These are phyloP conservation scores for Apteryx mantelli DNA, from an alignment of 2,113 vertebrate species.

Conservation along the genomic window DNA sequence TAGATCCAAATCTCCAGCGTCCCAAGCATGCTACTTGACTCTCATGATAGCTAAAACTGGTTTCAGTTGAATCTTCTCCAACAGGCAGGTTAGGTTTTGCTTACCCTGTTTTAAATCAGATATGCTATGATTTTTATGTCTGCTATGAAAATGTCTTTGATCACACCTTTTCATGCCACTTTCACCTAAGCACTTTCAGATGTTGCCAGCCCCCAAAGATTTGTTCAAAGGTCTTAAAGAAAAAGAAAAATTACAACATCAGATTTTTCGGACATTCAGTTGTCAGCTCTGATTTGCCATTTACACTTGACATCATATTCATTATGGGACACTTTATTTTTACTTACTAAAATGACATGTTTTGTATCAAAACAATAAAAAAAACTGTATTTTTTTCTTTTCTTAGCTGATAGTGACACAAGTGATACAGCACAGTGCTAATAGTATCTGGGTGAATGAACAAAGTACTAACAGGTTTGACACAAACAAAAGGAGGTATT, in stretches of 20 bases:
- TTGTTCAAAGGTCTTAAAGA: conserved; percentile 63
- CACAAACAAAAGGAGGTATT: not conserved
- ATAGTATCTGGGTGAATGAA: not conserved
- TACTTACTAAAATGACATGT: not conserved
- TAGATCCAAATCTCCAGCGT: conserved; percentile 57
- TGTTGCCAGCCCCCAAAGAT: conserved; percentile 50
- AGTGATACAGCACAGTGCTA: not conserved
- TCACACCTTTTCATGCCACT: conserved; percentile 61
- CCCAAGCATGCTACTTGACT: conserved; percentile 32
- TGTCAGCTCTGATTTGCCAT: conserved; percentile 58
- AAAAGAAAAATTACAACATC: conserved; percentile 49
- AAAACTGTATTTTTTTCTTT: not conserved
- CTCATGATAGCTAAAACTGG: conserved; percentile 31
- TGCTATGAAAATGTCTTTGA: conserved; percentile 63
- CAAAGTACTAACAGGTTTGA: not conserved
- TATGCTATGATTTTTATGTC: conserved; percentile 48
- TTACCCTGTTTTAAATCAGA: conserved; percentile 66
- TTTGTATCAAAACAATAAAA: not conserved
- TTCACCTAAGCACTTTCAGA: conserved; percentile 66
- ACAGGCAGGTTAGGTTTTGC: conserved; percentile 49
- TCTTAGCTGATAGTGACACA: not conserved
- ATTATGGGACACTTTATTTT: conserved; percentile 30
- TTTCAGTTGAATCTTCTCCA: conserved; percentile 56
- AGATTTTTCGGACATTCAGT: conserved; percentile 32
- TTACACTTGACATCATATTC: conserved; percentile 41